Conservation (phyloP, 1,140 invertebrate genomes). For the Caenorhabditis remanei region DNA sequence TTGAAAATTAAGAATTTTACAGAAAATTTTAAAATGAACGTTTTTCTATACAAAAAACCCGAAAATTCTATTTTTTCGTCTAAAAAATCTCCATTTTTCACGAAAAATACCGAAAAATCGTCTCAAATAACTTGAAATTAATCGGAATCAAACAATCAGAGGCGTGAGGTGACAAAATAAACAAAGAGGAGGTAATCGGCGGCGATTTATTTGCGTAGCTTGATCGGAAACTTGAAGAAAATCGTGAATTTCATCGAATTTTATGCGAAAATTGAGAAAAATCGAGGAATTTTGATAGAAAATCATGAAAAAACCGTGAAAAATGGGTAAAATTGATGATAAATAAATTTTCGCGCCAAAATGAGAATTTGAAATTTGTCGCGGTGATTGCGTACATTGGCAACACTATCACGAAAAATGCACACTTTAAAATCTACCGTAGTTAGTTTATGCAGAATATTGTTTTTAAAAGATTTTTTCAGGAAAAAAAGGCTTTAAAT, state of each 20-base stretch:
- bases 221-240: background rate
- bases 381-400: background rate
- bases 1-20: no score
- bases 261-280: background rate
- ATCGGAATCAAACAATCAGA: background rate
- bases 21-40: no score
- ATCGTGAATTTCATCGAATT: no score
- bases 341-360: background rate
- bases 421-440: background rate
- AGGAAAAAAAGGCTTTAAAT: background rate
- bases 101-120: background rate
- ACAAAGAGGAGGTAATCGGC: no score
- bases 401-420: background rate
- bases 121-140: background rate
- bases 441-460: no score
- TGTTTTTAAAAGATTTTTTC: no score
- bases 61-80: no score
- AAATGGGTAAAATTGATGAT: background rate
- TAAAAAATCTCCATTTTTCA: background rate
- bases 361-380: background rate
- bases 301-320: background rate
- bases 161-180: no score
- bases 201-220: constrained; percentile 12
- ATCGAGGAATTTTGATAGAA: background rate
- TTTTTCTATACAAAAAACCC: no score